Conservation (phyloP, 2,797 vertebrate genomes). For the Mus spretus region DNA sequence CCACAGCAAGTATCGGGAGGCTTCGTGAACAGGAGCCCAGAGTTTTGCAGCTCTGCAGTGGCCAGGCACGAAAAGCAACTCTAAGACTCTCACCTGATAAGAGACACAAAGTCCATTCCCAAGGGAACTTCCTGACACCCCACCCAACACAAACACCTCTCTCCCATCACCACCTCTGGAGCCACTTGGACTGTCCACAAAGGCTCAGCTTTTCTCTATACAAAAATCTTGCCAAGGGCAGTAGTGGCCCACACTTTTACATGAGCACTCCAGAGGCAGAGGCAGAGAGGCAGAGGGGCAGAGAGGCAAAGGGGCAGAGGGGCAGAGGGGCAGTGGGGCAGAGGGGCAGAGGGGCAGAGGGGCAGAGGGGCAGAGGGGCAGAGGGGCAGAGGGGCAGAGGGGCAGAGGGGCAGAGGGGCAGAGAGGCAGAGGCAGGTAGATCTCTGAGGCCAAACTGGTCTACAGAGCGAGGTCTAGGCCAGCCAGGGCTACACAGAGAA, state of each 20-base stretch:
- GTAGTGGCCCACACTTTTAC: background rate
- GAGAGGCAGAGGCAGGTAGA: background rate
- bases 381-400: background rate
- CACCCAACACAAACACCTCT: background rate
- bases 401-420: too few species aligned
- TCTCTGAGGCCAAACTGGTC: background rate
- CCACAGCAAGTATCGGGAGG: background rate
- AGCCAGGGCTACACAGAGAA: background rate
- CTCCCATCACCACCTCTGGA: background rate
- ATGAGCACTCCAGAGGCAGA: background rate
- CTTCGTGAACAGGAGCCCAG: background rate
- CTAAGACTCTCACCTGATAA: conserved; percentile 6
- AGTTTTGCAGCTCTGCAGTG: background rate
- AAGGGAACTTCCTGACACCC: background rate
- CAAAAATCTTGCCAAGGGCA: background rate
- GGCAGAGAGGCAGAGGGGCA: too few species aligned
- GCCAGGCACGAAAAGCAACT: background rate
- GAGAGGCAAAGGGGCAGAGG: background rate
- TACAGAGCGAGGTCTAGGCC: background rate
- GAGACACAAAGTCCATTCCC: conserved; percentile 26
- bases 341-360: too few species aligned
- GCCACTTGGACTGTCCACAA: background rate
- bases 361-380: background rate
- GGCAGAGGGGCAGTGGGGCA: background rate
- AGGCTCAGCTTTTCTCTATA: background rate